Conservation (phyloP, 2,888 invertebrate species). For the Andrena trimmerana region DNA sequence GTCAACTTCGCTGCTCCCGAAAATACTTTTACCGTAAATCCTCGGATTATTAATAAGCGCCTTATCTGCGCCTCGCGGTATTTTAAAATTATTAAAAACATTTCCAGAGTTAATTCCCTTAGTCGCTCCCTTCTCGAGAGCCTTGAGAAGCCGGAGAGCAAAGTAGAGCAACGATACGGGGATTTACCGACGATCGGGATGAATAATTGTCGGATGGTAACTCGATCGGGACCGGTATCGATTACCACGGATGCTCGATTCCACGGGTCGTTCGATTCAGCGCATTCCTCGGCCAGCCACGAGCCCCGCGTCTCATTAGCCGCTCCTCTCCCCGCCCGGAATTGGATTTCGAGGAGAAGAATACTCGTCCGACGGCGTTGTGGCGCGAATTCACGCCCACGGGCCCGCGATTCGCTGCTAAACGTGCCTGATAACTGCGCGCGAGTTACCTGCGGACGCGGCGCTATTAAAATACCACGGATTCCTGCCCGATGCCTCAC, state of each 20-base stretch:
- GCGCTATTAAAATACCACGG: slow-evolving; percentile 55
- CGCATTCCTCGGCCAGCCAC: neutral
- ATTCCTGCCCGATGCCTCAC: slow-evolving; percentile 56
- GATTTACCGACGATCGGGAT: neutral
- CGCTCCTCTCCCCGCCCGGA: neutral
- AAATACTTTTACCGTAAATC: slow-evolving; percentile 35
- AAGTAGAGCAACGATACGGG: too few relatives aligned
- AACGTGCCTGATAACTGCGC: slow-evolving; percentile 44
- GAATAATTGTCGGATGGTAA: neutral
- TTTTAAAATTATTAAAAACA: neutral
- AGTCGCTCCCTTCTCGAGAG: too few relatives aligned
- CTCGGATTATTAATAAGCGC: slow-evolving; percentile 17
- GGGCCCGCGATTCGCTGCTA: slow-evolving; percentile 21
- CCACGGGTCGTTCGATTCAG: slow-evolving; percentile 19
- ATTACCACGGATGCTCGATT: neutral
- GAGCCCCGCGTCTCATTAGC: slow-evolving; percentile 7
- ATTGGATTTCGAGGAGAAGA: neutral
- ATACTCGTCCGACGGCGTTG: neutral
- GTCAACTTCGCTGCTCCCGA: neutral
- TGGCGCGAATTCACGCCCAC: slow-evolving; percentile 36
- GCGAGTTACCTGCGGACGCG: slow-evolving; percentile 42
- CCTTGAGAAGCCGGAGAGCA: too few relatives aligned
- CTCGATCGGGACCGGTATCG: slow-evolving; percentile 1
- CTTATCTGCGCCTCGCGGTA: neutral
- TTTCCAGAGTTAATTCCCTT: too few relatives aligned